Base-by-base conservation (phyloP, 2,888 invertebrate genomes). In the Erannis defoliaria region DNA sequence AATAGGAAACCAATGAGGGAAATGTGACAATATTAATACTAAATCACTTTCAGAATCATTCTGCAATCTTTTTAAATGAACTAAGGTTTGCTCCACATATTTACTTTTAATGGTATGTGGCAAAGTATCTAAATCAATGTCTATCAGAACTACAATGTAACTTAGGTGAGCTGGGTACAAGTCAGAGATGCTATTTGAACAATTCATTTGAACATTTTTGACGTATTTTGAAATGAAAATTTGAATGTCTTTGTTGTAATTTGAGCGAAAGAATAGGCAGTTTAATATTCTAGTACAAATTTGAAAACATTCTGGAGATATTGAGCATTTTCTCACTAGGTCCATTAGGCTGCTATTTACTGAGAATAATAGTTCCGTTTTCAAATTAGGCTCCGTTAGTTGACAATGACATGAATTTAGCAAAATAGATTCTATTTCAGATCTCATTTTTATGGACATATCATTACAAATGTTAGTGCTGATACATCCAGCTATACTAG, bases 11-110 rank as follows among this genome's bases (percentile, higher is more conserved):
- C 92, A 92, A 19, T 81, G 73, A 26, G 87, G 86, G 68, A 81
- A 92, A 73, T 93, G 92, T n/a, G 87, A 83, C 16, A 93, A 60
- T 26, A 92, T 64, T 80, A 92, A 73, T 23, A 88, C 79, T 14
- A 90, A 75, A 64, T 90, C 85, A 77, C 72, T 77, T 66, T 84
- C 77, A 12, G 77, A 81, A 33, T 76, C 50, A n/a, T 60, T 45
- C 60, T 81, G 73, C 16, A 90, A 45, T 9, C 65, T 60, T 0
- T 73, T 73, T 29, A 93, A 74, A 64, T 82, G 74, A 26, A 72
- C 67, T 3, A 82, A 2, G 18, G 81, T 72, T 14, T 71, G 67
- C 45, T 75, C 35, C 5, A 80, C 62, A 73, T 86, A 90, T 9
- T 50, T 40, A 14, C 70, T 49, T 65, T 66, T 72, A 29, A 80